Base-by-base conservation (phyloP, 2,113 vertebrate species). In the Etheostoma cragini region DNA sequence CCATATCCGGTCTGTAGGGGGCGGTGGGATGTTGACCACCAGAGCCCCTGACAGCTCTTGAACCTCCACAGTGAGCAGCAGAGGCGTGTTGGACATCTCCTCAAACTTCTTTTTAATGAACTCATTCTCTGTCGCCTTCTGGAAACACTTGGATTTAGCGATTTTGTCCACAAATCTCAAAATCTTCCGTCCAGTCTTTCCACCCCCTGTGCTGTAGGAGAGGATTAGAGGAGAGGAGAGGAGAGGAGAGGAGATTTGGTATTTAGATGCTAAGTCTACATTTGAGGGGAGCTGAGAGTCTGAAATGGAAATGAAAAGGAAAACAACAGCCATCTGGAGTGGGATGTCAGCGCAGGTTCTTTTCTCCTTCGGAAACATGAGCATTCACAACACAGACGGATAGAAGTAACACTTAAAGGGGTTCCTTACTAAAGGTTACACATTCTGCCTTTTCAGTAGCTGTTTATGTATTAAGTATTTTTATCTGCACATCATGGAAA, bases 81-180 rank as follows among this genome's bases (percentile, higher is more conserved):
- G 88, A 0, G 96, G 96, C 0, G 94, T 97, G 93, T 97, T 98
- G 89, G 96, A 97, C 91, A 98, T 95, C 87, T 97, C 97, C 88
- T 97, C 96, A 0, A 97, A 96, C 94, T 97, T 97, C 94, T 97
- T 97, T 83, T 95, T 97, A 86, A 98, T 97, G 87, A 96, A 97
- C 89, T 97, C 97, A 0, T 97, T 97, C 82, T 98, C 97, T 0
- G 96, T 94, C 47, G 97, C 97, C 82, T 92, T 97, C 93, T 97
- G 97, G 92, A 97, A 97, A 70, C 96, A 98, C 85, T 96, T 97
- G 69, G 97, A 97, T 91, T 97, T 97, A 62, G 97, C 91, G 0
- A 97, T 97, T 94, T 97, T 97, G 78, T 97, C 96, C 79, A 98
- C 96, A 14, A 97, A 95, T 92, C 95, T 95, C 82, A 97, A 94